phyloP scores from a whole-genome alignment of 2,113 vertebrate species.

The Microcebus lehilahytsara region DNA sequence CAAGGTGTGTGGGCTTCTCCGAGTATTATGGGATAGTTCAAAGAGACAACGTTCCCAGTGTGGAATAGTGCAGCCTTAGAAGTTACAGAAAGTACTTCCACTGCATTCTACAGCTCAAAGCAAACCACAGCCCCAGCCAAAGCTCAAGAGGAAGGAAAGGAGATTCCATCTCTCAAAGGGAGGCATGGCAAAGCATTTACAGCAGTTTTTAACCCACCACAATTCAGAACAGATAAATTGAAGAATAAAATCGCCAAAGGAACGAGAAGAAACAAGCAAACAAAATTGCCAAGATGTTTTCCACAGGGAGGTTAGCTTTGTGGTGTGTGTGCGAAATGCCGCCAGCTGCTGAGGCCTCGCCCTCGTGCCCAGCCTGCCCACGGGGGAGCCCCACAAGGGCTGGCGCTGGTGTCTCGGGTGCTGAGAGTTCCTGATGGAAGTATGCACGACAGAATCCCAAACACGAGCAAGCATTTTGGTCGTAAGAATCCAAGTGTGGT shows the following conservation, averaged over 20 bases:
- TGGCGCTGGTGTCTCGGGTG: neutral
- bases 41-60: neutral
- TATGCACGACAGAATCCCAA: neutral
- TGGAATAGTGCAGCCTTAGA: neutral
- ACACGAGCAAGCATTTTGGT: neutral
- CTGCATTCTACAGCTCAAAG: neutral
- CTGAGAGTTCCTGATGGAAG: rapidly evolving
- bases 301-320: neutral
- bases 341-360: neutral
- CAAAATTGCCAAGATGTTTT: neutral
- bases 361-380: neutral
- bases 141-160: neutral
- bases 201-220: no score
- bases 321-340: no score
- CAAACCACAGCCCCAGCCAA: neutral
- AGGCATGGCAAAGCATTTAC: no score
- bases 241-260: neutral
- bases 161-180: neutral
- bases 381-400: neutral
- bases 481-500: neutral
- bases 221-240: neutral
- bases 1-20: neutral
- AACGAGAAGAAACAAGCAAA: neutral
- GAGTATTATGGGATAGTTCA: neutral
- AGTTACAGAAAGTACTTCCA: neutral